Conservation (phyloP, 2,888 invertebrate species). For the Dorcus parallelipipedus region DNA sequence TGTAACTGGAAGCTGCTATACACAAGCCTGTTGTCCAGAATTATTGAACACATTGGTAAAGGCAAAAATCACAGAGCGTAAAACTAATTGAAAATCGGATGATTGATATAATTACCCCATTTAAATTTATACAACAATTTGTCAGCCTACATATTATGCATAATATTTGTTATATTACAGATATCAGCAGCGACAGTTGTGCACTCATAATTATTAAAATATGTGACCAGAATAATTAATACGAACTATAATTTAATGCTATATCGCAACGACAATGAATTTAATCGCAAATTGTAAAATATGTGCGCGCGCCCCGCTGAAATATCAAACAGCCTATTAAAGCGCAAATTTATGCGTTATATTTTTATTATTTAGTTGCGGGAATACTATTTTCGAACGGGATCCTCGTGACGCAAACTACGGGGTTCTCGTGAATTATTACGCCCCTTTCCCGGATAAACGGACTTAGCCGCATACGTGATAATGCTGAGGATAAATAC, state of each 20-base stretch:
- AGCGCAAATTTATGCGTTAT: neutral
- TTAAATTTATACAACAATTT: neutral
- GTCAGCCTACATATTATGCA: neutral
- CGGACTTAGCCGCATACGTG: too few relatives aligned
- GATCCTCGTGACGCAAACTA: too few relatives aligned
- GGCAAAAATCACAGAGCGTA: neutral
- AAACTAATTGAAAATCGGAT: neutral
- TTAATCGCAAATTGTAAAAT: constrained; percentile 10
- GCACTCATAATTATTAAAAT: constrained; percentile 19
- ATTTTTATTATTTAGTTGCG: neutral
- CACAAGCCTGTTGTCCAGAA: too few relatives aligned
- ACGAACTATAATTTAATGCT: constrained; percentile 18
- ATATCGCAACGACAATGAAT: constrained; percentile 6
- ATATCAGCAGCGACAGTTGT: constrained; percentile 1
- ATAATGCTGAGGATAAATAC: neutral
- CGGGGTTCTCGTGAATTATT: too few relatives aligned
- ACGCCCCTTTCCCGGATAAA: too few relatives aligned
- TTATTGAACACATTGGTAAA: neutral
- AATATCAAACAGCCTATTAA: constrained; percentile 1
- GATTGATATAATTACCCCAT: neutral
- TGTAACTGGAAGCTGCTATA: too few relatives aligned
- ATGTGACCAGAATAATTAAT: constrained; percentile 25
- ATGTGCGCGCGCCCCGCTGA: neutral
- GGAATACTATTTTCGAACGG: too few relatives aligned
- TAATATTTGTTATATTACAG: neutral